Evolutionary conservation across 2,888 invertebrate genomes (phyloP).

Genomic region (Cybosia mesomella): DNA sequence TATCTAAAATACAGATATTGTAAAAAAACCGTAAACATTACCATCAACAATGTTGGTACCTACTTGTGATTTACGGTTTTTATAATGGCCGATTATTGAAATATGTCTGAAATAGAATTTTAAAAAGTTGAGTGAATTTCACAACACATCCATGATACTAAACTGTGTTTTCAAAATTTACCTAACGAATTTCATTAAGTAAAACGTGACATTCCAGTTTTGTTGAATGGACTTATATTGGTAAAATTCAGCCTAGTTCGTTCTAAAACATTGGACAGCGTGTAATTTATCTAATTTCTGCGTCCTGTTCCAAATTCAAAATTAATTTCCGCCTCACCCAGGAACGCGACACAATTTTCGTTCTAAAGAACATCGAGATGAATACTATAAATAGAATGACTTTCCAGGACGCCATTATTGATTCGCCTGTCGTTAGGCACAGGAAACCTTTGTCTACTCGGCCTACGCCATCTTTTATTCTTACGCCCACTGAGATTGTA

Average conservation of each 20-base stretch:
- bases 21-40: neutral
- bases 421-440: constrained; percentile 12
- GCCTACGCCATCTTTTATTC: constrained; percentile 2
- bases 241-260: too few species aligned
- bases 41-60: neutral
- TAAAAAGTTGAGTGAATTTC: neutral
- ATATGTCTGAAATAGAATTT: neutral
- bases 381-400: neutral
- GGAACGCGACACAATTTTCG: too few species aligned
- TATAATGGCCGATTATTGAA: neutral
- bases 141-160: too few species aligned
- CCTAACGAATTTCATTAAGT: too few species aligned
- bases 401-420: constrained; percentile 7
- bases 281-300: too few species aligned
- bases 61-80: neutral
- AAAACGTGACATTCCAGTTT: too few species aligned
- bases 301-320: too few species aligned
- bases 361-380: neutral
- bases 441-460: constrained; percentile 9
- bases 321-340: too few species aligned
- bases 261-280: too few species aligned
- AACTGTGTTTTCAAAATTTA: too few species aligned
- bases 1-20: too few species aligned
- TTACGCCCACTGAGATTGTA: constrained; percentile 6
- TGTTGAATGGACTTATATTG: too few species aligned